Evolutionary conservation across 2,113 vertebrate species (phyloP), one percentile per base, ranked within the genome.

Genomic region (Bothrops jararaca): DNA sequence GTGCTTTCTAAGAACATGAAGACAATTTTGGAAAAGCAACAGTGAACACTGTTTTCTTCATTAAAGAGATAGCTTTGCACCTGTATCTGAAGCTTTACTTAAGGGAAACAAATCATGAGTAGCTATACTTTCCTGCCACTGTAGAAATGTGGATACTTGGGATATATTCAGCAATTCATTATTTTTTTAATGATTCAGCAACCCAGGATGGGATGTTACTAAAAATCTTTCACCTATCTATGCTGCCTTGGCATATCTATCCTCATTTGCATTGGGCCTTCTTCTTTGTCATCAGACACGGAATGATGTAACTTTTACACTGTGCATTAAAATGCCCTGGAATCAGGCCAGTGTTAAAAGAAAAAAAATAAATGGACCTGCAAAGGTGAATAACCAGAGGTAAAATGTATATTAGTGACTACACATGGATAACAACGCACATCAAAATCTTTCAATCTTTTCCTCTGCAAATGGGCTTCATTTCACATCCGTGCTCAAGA

Each of bases 71-170:
- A 94, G 93, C 15, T 89, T 89, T 94, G 92, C 94, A 92, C 91
- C 89, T 56, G 89, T 57, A 92, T 93, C 74, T 0, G 56, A 89
- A 54, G 92, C 93, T 94, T 64, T 95, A 89, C 90, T n/a, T 89
- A 94, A 93, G 93, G 93, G 94, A 95, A 60, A 93, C 45, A 26
- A 90, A 86, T 95, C 89, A 93, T n/a, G 85, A 95, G 50, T 95
- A 29, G 92, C 94, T 96, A 94, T 93, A 90, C 95, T 96, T 96
- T 93, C 93, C 95, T 22, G 29, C 94, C 90, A 90, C 94, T 56
- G 93, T 93, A 91, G 91, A 94, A 96, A 94, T 2, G 8, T 92
- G 95, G 58, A 95, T 94, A 93, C 57, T 95, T 95, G 95, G 96
- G 94, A 94, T 93, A 91, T 95, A 89, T 94, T 95, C 86, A 95